phyloP scores from a whole-genome alignment of 2,888 invertebrate species.

The Melieria crassipennis region DNA sequence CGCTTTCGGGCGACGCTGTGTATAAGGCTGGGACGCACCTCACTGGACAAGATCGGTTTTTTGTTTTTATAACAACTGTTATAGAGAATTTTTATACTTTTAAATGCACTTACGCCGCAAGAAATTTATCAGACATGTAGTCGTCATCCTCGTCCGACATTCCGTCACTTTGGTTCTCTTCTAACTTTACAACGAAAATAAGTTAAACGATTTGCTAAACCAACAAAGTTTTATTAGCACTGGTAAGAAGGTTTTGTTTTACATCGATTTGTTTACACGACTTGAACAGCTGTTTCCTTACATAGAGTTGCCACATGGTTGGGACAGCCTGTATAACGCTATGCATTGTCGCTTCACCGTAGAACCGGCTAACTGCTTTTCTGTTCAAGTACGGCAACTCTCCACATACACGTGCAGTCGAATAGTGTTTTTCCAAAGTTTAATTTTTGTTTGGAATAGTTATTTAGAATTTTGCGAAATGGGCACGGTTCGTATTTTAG shows the following conservation, averaged over 20 bases:
- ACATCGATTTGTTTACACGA: slow-evolving; percentile 3
- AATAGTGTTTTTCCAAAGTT: not conserved
- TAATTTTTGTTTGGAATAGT: not conserved
- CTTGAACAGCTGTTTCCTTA: slow-evolving; percentile 5
- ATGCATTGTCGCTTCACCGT: not conserved
- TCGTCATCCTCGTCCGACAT: slow-evolving; percentile 76
- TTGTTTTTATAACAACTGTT: not conserved
- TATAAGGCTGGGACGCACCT: slow-evolving; percentile 68
- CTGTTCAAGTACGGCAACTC: not conserved
- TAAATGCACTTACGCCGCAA: slow-evolving; percentile 66
- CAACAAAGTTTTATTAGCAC: not conserved
- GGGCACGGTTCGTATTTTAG: slow-evolving; percentile 22
- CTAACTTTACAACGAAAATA: not conserved
- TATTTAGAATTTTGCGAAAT: slow-evolving; percentile 1
- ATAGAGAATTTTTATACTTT: not conserved
- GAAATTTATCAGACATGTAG: slow-evolving; percentile 77
- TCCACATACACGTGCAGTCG: slow-evolving; percentile 6
- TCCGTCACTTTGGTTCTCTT: slow-evolving; percentile 22
- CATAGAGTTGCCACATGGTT: not conserved
- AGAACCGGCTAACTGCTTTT: not conserved
- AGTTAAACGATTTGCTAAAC: not conserved
- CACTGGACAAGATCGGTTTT: slow-evolving; percentile 43
- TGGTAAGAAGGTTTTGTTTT: not conserved
- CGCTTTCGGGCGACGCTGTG: slow-evolving; percentile 70
- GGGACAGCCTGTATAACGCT: not conserved